Conservation (phyloP, 2,113 vertebrate genomes). For the Pan paniscus region DNA sequence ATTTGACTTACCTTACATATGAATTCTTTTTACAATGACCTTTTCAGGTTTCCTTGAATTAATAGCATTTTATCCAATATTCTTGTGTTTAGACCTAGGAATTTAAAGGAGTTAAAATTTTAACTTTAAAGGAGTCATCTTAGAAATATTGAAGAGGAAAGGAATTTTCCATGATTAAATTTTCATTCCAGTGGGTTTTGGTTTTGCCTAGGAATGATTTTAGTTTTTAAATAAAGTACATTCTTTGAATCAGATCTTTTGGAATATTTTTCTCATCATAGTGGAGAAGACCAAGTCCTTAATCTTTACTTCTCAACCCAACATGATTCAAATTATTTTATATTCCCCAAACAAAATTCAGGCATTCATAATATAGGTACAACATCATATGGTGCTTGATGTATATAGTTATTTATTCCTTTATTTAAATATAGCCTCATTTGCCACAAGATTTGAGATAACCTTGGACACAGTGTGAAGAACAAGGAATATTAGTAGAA, state of each 20-base stretch:
- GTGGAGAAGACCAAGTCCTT: not conserved
- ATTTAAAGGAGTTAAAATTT: conserved; percentile 22
- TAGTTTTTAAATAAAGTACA: not conserved
- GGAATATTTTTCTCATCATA: not conserved
- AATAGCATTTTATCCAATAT: not conserved
- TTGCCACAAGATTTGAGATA: not conserved
- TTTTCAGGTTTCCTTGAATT: not conserved
- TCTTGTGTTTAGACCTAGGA: not conserved
- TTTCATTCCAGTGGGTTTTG: not conserved
- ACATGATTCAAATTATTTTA: not conserved
- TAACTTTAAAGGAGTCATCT: not conserved
- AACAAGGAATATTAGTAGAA: not conserved
- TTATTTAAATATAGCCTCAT: not conserved
- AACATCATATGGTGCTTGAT: too few relatives aligned
- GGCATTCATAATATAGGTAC: not conserved
- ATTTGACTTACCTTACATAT: not conserved
- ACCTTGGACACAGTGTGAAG: not conserved
- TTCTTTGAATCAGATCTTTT: not conserved
- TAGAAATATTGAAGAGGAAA: conserved; percentile 34
- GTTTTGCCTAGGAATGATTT: not conserved
- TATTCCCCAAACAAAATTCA: not conserved
- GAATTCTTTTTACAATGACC: conserved; percentile 1
- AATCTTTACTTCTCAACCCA: not conserved
- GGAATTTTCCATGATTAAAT: not conserved
- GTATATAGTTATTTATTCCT: not conserved